Base-by-base conservation (phyloP, 2,888 invertebrate species). In the Dolomedes plantarius region DNA sequence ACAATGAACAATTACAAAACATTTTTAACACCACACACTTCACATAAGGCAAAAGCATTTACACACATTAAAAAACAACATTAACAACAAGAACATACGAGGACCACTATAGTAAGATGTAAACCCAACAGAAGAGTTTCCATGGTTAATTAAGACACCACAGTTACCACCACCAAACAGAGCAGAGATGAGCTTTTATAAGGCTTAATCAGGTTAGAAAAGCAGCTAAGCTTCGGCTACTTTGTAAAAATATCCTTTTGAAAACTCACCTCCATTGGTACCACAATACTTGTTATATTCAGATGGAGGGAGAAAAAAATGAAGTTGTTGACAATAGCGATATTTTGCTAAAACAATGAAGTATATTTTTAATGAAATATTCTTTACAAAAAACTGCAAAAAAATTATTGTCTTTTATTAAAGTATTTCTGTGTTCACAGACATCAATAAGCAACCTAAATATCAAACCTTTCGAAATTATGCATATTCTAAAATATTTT, bases 271-370 rank as follows among this genome's bases (percentile, higher is more conserved):
- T 19, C 72, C 73, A 73, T 67, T 83, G 29, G 32, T 39, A 39
- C 46, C 19, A 28, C 67, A 77, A 67, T 71, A 32, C 65, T 64
- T n/a, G 73, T 85, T 85, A 67, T 78, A 85, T 23, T 85, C 83
- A 29, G 83, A 32, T 23, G 83, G 50, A 19, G 83, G 67, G 27
- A 85, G 68, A 68, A 85, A 85, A 64, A 77, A 85, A n/a, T 85
- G 77, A 31, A 85, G 83, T 85, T 85, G 83, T 56, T 85, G 83
- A 28, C 83, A 85, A 50, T 85, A 73, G 64, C 73, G 41, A 67
- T 85, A 85, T 67, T 85, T 85, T 27, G 73, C 83, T 85, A 56
- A 56, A 56, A 56, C 11, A 56, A 11, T 56, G 56, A 56, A 56
- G 23, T 5, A 56, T 56, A 23, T 5, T n/a, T n/a, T 46, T 46